Percentiles rank a stretch among this genome's conserved stretches.
Conservation (phyloP, 1,140 invertebrate genomes). For the Elysia chlorotica region DNA sequence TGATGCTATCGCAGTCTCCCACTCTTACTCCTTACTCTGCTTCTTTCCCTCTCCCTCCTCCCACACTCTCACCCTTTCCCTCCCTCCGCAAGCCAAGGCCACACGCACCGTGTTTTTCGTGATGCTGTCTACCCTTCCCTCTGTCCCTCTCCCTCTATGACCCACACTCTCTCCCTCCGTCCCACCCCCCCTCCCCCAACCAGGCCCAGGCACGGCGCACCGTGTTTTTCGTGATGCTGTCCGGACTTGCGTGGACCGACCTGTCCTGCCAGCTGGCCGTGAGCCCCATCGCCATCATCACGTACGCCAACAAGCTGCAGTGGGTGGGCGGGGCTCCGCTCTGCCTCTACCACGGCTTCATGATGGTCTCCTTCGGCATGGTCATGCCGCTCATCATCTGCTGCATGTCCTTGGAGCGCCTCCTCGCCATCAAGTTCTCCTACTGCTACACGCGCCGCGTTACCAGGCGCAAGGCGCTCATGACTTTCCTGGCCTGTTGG, state of each 20-base stretch:
- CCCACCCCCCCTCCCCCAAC: too few species aligned
- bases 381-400: constrained; percentile 61
- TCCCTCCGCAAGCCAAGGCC: constrained; percentile 14
- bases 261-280: constrained; percentile 59
- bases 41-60: too few species aligned
- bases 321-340: constrained; percentile 56
- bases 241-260: constrained; percentile 61
- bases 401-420: constrained; percentile 60
- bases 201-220: constrained; percentile 42
- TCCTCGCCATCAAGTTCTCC: constrained; percentile 58
- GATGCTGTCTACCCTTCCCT: constrained; percentile 55
- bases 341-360: constrained; percentile 60
- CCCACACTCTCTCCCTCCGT: too few species aligned
- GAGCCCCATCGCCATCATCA: constrained; percentile 56
- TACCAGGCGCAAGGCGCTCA: constrained; percentile 47
- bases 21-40: too few species aligned
- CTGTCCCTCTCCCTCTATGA: too few species aligned
- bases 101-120: constrained; percentile 60
- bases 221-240: constrained; percentile 59
- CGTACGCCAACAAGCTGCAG: constrained; percentile 54
- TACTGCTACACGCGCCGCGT: constrained; percentile 58
- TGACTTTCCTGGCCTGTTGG: constrained; percentile 50
- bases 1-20: too few species aligned
- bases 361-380: constrained; percentile 59
- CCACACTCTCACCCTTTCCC: too few species aligned